Base-by-base conservation (phyloP, 2,888 invertebrate genomes). In the Achlya flavicornis region DNA sequence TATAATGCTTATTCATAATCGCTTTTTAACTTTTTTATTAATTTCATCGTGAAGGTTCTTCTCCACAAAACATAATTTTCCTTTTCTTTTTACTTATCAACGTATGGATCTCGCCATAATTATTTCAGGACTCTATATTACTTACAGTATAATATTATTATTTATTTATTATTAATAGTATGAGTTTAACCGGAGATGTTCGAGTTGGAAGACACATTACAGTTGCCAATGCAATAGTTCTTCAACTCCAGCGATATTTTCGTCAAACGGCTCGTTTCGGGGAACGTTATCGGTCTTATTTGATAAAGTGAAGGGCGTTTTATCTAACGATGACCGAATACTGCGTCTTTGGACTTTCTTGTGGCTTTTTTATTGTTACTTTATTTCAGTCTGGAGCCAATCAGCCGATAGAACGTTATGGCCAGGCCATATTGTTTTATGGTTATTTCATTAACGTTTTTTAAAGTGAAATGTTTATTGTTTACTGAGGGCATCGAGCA, bases 221-320 rank as follows among this genome's bases (percentile, higher is more conserved):
- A 26, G 26, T 26, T 26, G 26, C 26, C 26, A 26, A 1, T 26
- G 26, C 26, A 26, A 26, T 26, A 26, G 26, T 26, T 26, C 12
- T 41, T 0, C 12, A 53, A 19, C 10, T 53, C 53, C 16, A 53
- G n/a, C 60, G 64, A 72, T 69, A 62, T 67, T 57, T 61, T 48
- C 58, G 14, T 46, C 46, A 43, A 61, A 57, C 65, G 70, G 59
- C 61, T 59, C 61, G 38, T 26, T 26, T 26, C 26, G 61, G 62
- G 61, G 3, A 60, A 68, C 58, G 60, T 26, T 70, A 70, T 70
- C 64, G 57, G 67, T 66, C 58, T 70, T 72, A 66, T 71, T 77
- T 68, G 64, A 71, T 70, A 62, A 66, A 66, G 60, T 53, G 53
- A 35, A 61, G 38, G 32, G 48, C 58, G 64, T 63, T 68, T 74